phyloP scores from a whole-genome alignment of 2,113 vertebrate species.

The Spheniscus mendiculus region DNA sequence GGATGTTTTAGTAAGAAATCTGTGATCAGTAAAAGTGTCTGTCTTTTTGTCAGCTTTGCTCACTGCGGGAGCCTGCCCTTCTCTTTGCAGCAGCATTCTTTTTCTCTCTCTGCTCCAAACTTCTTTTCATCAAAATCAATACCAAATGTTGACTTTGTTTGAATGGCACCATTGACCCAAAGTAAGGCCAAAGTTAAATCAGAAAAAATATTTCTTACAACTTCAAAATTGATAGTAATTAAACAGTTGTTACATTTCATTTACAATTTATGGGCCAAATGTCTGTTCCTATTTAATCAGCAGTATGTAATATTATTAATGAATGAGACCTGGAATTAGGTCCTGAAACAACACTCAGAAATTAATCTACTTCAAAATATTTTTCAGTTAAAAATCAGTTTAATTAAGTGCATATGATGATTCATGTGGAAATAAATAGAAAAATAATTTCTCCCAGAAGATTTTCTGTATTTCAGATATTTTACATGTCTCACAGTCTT shows the following conservation, averaged over 20 bases:
- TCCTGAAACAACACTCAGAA: neutral
- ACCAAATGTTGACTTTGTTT: neutral
- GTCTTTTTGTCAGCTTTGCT: neutral
- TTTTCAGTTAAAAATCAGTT: neutral
- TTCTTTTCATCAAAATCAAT: neutral
- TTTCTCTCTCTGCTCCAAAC: neutral
- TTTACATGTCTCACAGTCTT: neutral
- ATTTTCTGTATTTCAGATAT: neutral
- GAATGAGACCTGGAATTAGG: neutral
- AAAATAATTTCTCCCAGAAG: neutral
- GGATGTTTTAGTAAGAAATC: neutral
- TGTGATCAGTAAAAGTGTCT: neutral
- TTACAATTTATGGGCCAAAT: neutral
- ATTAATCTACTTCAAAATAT: neutral
- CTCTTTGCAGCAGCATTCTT: neutral
- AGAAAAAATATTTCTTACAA: neutral
- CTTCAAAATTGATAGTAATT: neutral
- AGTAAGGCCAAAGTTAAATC: neutral
- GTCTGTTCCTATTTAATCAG: neutral
- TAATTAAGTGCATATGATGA: neutral
- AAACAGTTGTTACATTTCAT: neutral
- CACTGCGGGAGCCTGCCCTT: neutral
- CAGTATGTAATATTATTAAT: neutral
- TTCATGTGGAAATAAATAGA: neutral
- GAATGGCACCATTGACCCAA: neutral